phyloP scores from a whole-genome alignment of 2,888 invertebrate species.

The Cerceris ruficornis region DNA sequence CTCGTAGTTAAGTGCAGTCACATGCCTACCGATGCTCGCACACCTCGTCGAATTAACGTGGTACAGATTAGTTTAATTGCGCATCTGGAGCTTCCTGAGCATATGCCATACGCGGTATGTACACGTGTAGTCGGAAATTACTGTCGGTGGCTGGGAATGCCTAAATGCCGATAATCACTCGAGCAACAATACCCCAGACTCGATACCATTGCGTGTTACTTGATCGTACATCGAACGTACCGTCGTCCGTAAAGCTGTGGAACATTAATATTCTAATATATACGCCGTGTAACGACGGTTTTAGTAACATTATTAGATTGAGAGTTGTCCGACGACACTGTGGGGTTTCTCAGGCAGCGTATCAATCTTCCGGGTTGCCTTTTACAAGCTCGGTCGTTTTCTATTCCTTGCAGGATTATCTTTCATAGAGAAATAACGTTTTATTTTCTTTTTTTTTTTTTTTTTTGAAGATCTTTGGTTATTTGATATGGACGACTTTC shows the following conservation, averaged over 20 bases:
- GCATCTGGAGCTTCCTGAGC: slow-evolving; percentile 32
- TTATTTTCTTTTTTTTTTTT: no score
- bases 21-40: not conserved
- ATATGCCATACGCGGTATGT: slow-evolving; percentile 14
- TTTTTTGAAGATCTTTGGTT: no score
- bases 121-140: slow-evolving; percentile 55
- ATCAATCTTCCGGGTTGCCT: slow-evolving; percentile 11
- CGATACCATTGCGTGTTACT: slow-evolving; percentile 41
- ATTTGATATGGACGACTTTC: no score
- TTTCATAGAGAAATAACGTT: no score
- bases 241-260: slow-evolving; percentile 6
- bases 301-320: slow-evolving; percentile 62
- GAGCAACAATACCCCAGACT: slow-evolving; percentile 50
- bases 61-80: slow-evolving; percentile 53
- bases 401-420: no score
- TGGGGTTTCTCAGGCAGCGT: slow-evolving; percentile 48
- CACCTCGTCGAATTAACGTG: slow-evolving; percentile 32
- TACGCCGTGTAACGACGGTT: slow-evolving; percentile 26
- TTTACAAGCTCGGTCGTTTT: no score
- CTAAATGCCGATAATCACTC: slow-evolving; percentile 68
- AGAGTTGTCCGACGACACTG: slow-evolving; percentile 30
- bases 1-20: not conserved
- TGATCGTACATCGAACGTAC: slow-evolving; percentile 29
- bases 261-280: slow-evolving; percentile 57
- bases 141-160: slow-evolving; percentile 57